These are phyloP conservation scores for Liodrosophila aerea DNA, from an alignment of 2,888 invertebrate genomes.

Conservation along the genomic window DNA sequence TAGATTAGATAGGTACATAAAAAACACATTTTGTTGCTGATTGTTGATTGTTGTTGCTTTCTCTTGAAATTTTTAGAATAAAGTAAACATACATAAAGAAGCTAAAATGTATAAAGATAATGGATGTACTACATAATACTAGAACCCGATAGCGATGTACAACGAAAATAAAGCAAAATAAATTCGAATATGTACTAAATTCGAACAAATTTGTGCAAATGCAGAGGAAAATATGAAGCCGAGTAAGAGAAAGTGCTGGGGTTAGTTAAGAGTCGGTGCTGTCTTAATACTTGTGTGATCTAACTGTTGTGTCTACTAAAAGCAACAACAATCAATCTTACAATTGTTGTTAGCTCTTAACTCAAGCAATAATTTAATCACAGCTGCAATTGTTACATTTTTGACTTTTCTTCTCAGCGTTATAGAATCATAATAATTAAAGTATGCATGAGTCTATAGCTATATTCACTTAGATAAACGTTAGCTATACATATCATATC, in stretches of 20 bases:
- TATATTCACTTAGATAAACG: slow-evolving; percentile 22
- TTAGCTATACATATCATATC: slow-evolving; percentile 13
- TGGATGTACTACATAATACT: slow-evolving; percentile 37
- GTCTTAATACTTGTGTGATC: slow-evolving; percentile 32
- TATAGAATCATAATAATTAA: slow-evolving; percentile 13
- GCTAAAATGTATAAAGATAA: slow-evolving; percentile 4
- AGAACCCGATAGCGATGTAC: slow-evolving; percentile 27
- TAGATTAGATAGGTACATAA: slow-evolving; percentile 47
- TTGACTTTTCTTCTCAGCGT: slow-evolving; percentile 52
- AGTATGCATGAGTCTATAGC: slow-evolving; percentile 12
- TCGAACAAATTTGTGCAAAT: slow-evolving; percentile 42
- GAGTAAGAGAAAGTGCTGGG: slow-evolving; percentile 29
- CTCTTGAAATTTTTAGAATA: slow-evolving; percentile 5
- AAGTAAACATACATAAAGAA: no score
- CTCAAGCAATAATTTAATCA: slow-evolving; percentile 53
- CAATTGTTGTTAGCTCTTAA: slow-evolving; percentile 39
- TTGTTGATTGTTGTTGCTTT: slow-evolving; percentile 39
- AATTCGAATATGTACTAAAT: slow-evolving; percentile 60
- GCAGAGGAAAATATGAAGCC: slow-evolving; percentile 22
- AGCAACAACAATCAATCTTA: slow-evolving; percentile 36
- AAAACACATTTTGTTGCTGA: slow-evolving; percentile 43
- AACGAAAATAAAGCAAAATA: slow-evolving; percentile 3
- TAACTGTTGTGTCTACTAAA: not conserved
- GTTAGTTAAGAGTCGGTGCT: slow-evolving; percentile 26
- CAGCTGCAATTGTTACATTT: slow-evolving; percentile 54